phyloP scores from a whole-genome alignment of 2,797 vertebrate species.

The Anguilla megastoma region DNA sequence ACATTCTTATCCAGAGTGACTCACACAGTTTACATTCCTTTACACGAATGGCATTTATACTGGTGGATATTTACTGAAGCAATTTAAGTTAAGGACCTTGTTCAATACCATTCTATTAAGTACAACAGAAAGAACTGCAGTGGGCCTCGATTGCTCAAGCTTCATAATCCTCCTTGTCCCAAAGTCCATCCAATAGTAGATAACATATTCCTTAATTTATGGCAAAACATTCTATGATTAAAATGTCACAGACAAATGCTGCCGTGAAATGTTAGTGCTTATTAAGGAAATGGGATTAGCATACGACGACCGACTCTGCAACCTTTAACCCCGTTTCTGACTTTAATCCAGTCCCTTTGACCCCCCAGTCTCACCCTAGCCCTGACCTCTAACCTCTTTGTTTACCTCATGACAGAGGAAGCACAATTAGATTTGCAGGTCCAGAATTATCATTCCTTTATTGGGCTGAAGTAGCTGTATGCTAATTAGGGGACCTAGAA shows the following conservation, averaged over 20 bases:
- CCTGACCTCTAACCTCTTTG: neutral
- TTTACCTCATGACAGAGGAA: neutral
- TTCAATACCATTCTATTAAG: neutral
- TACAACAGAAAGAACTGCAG: neutral
- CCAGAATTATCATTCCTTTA: neutral
- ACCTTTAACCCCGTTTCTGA: neutral
- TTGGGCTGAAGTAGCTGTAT: neutral
- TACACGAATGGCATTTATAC: neutral
- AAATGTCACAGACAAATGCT: neutral
- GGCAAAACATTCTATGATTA: neutral
- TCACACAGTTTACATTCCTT: neutral
- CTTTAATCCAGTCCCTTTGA: slow-evolving; percentile 5
- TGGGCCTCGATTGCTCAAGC: neutral
- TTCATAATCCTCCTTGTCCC: neutral
- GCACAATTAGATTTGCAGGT: neutral
- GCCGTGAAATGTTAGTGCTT: neutral
- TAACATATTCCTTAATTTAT: neutral
- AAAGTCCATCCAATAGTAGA: neutral
- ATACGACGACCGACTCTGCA: neutral
- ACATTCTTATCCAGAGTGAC: no score
- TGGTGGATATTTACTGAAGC: neutral
- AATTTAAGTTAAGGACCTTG: neutral
- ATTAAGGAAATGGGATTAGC: neutral
- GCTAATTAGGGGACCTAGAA: no score
- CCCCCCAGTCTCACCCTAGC: neutral